A percentile compares a stretch with the other conserved stretches of the same genome.
phyloP scores from a whole-genome alignment of 1,140 invertebrate genomes.

The Drosophila ohnishii region DNA sequence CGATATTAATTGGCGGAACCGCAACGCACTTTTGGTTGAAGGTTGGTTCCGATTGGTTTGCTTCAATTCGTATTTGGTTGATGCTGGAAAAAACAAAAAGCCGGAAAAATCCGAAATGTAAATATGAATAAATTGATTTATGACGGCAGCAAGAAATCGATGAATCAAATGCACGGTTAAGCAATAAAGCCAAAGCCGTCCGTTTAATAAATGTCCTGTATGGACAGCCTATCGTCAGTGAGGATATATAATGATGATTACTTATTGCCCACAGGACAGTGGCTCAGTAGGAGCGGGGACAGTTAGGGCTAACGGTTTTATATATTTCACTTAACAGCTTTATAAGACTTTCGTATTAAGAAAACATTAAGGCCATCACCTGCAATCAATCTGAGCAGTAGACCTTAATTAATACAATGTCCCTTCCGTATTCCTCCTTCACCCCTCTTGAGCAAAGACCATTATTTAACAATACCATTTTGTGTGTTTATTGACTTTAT shows the following conservation, averaged over 20 bases:
- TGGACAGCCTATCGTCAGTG: not conserved
- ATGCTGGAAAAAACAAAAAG: conserved; percentile 26
- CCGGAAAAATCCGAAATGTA: conserved; percentile 21
- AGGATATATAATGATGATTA: conserved; percentile 14
- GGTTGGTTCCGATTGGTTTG: conserved; percentile 35
- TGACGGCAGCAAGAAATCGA: conserved; percentile 26
- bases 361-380: not conserved
- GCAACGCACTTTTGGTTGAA: conserved; percentile 22
- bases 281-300: conserved; percentile 1
- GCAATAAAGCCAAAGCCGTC: conserved; percentile 23
- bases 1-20: conserved; percentile 32
- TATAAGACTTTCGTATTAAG: conserved; percentile 2
- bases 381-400: not conserved
- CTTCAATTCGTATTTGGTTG: conserved; percentile 24
- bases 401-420: not conserved
- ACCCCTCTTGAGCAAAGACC: conserved; percentile 2
- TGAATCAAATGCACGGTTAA: conserved; percentile 51
- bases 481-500: conserved; percentile 67
- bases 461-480: conserved; percentile 16
- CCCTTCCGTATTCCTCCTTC: not conserved
- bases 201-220: conserved; percentile 36
- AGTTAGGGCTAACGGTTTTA: not conserved
- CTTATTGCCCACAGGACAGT: conserved; percentile 8
- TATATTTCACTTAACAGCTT: not conserved
- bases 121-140: conserved; percentile 53